Percentiles rank a stretch among this genome's conserved stretches.
phyloP scores from a whole-genome alignment of 1,140 invertebrate species.

The Calephelis nemesis region DNA sequence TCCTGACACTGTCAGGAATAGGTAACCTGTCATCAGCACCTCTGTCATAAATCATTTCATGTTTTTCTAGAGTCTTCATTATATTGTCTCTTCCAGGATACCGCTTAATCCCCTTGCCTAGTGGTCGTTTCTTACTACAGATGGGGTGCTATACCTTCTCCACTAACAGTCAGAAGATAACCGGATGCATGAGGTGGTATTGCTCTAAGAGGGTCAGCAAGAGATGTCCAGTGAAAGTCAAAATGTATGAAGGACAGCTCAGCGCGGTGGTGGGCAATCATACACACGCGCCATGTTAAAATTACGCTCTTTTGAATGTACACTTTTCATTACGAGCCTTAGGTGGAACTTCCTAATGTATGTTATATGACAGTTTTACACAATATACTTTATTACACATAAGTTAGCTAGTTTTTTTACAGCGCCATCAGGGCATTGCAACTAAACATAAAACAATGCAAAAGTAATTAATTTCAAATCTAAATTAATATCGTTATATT shows the following conservation, averaged over 20 bases:
- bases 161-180: conserved; percentile 38
- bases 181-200: conserved; percentile 46
- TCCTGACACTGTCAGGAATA: no score
- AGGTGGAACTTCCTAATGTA: no score
- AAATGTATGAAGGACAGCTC: conserved; percentile 36
- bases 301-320: no score
- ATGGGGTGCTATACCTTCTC: conserved; percentile 42
- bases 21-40: no score
- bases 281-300: conserved; percentile 27
- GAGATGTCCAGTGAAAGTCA: conserved; percentile 45
- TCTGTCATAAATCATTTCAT: background rate
- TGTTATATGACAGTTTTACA: no score
- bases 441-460: no score
- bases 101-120: conserved; percentile 31
- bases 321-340: no score
- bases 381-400: no score
- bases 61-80: background rate
- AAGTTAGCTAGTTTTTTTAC: no score
- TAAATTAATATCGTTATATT: no score
- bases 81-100: conserved; percentile 29
- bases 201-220: conserved; percentile 55
- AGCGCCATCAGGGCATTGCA: no score
- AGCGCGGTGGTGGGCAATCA: conserved; percentile 34
- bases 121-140: conserved; percentile 39
- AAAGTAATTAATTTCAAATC: no score